Evolutionary conservation across 2,113 vertebrate species (phyloP), one percentile per base, ranked within the genome.

Genomic region (Bubo scandiacus): DNA sequence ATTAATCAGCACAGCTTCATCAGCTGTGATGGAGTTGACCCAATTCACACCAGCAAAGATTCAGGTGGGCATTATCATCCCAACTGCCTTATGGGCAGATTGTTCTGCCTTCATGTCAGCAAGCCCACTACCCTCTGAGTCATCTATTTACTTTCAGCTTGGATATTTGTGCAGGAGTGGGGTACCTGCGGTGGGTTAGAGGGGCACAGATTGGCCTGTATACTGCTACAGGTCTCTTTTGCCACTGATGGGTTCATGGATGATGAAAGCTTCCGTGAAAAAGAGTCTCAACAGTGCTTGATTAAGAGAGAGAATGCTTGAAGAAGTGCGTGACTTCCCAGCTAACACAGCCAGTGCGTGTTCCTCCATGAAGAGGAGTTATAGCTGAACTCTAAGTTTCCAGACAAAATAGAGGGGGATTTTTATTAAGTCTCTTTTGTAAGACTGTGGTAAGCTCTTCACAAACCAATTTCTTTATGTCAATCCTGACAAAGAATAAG

Each of bases 201-300:
- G 45, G 5, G 6, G 51, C 12, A 59, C 3, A 18, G 13, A 1
- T 5, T 20, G n/a, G 19, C 36, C 30, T 3, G 1, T 58, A 1
- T 12, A 16, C 16, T 3, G 9, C 9, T n/a, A 38, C 4, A 13
- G 55, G 4, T 59, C 26, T 82, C 19, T 55, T 77, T 15, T 36
- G 10, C 17, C 7, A 27, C 15, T 23, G 51, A 3, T 22, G 25
- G 16, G 22, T 55, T 73, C 2, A 5, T 15, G n/a, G 38, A 7
- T 57, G 22, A 29, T 36, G 45, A 73, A 54, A 58, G 34, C 14
- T 65, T 71, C 42, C 16, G 5, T 18, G 8, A 27, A 43, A 51
- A 43, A 26, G 47, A 27, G 18, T 15, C 10, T 68, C 21, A 27
- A 4, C 25, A 23, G 49, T 23, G 26, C 9, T 77, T 74, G 49